A percentile compares a stretch with the other conserved stretches of the same genome.
Conservation (phyloP, 2,113 vertebrate genomes). For the Hystrix brachyura region DNA sequence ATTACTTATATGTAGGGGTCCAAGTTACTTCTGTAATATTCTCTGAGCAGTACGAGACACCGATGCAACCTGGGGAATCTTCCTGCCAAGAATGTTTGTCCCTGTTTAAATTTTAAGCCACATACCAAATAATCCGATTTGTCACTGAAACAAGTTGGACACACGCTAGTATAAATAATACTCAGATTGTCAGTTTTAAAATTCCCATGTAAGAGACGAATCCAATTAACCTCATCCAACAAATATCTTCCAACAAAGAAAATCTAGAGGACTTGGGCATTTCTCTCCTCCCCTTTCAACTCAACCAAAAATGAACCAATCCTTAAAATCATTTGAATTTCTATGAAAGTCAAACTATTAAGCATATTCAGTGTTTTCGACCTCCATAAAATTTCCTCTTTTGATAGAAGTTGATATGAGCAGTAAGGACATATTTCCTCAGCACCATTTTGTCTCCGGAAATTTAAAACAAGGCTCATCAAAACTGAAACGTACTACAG, state of each 20-base stretch:
- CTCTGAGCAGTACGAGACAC: background rate
- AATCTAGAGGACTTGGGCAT: background rate
- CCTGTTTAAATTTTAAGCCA: slow-evolving; percentile 11
- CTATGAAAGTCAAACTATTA: background rate
- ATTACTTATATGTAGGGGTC: background rate
- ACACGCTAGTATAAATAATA: background rate
- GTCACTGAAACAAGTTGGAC: background rate
- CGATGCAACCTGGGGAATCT: background rate
- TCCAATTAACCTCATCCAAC: background rate
- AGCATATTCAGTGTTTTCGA: background rate
- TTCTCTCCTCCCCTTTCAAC: background rate
- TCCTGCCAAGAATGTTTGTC: background rate
- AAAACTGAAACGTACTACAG: background rate
- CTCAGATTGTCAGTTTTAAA: background rate
- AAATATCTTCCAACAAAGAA: slow-evolving; percentile 70
- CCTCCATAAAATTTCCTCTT: background rate
- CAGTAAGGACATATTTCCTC: background rate
- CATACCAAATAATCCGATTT: slow-evolving; percentile 11
- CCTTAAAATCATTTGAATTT: background rate
- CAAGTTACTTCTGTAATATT: background rate
- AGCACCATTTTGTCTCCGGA: background rate
- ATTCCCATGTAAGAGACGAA: background rate
- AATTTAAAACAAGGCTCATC: slow-evolving; percentile 1
- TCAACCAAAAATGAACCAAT: background rate
- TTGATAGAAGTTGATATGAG: background rate